Base-by-base conservation (phyloP, 2,113 vertebrate genomes). In the Phaetusa simplex region DNA sequence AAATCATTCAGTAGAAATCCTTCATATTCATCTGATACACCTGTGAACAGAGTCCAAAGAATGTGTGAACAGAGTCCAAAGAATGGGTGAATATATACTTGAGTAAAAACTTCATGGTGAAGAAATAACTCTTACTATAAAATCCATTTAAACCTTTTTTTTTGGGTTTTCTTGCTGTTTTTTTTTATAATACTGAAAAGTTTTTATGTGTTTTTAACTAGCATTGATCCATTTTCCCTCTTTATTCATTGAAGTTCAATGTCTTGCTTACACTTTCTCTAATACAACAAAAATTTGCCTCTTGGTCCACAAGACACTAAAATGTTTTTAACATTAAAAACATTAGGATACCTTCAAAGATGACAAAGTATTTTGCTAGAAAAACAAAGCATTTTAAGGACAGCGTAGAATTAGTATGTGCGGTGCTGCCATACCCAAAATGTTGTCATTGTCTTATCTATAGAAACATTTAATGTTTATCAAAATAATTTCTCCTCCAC, bases 71-170 rank as follows among this genome's bases (percentile, higher is more conserved):
- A 79, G 23, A 38, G 2, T 36, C 9, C 21, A 58, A 82, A 86
- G 20, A 72, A 64, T 20, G 20, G 4, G 6, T 76, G 22, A 88
- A 47, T 36, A 49, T 1, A 67, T 59, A 56, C 11, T 40, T 76
- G 9, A 67, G 10, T 22, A 34, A 69, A 69, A 42, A 8, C 8
- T 59, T 58, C 9, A 18, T 9, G 13, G 19, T 23, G 15, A 78
- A 74, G 42, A 64, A 7, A 19, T 5, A 49, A 50, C 3, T 42
- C 15, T 74, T 13, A 38, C 6, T 62, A 59, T 14, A 40, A 34
- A 81, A 86, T 20, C 0, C 4, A 32, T 9, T 7, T 8, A 43
- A 72, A 59, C 34, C 5, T 3, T 2, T 3, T 4, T 36, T 4
- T 36, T 61, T 20, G 12, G 40, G 11, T 42, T 6, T 58, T 38